Conservation (phyloP, 2,888 invertebrate species). For the Neocrepidodera transversa region DNA sequence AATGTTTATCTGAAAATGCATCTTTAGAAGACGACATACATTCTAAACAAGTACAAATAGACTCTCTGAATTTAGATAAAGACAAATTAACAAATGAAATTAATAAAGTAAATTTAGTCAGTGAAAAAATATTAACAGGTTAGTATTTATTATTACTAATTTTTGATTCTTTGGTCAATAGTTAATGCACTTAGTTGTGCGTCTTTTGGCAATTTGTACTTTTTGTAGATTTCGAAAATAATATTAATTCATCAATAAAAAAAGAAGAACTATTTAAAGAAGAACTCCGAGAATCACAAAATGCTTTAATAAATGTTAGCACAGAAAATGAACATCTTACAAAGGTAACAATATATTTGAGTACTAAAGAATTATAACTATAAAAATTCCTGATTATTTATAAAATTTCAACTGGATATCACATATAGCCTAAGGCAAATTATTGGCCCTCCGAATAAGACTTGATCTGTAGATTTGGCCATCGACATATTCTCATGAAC, state of each 20-base stretch:
- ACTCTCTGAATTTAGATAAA: conserved; percentile 40
- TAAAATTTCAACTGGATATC: too few relatives aligned
- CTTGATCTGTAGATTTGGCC: too few relatives aligned
- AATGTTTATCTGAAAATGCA: conserved; percentile 29
- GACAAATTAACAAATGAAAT: conserved; percentile 41
- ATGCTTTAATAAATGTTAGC: conserved; percentile 27
- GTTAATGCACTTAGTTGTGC: too few relatives aligned
- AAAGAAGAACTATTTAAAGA: conserved; percentile 43
- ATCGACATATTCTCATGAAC: too few relatives aligned
- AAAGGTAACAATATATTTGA: too few relatives aligned
- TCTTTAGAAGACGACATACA: conserved; percentile 30
- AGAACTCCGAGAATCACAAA: conserved; percentile 42
- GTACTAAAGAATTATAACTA: too few relatives aligned
- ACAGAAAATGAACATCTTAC: conserved; percentile 37
- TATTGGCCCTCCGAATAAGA: too few relatives aligned
- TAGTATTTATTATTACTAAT: too few relatives aligned
- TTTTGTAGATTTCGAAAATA: conserved; percentile 43
- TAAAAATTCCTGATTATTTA: too few relatives aligned
- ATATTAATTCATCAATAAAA: conserved; percentile 37
- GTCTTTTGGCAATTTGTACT: too few relatives aligned
- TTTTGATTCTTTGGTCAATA: too few relatives aligned
- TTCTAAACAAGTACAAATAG: conserved; percentile 29
- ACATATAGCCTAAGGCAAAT: too few relatives aligned
- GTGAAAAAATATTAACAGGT: conserved; percentile 47
- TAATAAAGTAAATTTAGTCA: conserved; percentile 40